These are phyloP conservation scores for Agapornis canus DNA, from an alignment of 2,797 vertebrate species.

Conservation along the genomic window DNA sequence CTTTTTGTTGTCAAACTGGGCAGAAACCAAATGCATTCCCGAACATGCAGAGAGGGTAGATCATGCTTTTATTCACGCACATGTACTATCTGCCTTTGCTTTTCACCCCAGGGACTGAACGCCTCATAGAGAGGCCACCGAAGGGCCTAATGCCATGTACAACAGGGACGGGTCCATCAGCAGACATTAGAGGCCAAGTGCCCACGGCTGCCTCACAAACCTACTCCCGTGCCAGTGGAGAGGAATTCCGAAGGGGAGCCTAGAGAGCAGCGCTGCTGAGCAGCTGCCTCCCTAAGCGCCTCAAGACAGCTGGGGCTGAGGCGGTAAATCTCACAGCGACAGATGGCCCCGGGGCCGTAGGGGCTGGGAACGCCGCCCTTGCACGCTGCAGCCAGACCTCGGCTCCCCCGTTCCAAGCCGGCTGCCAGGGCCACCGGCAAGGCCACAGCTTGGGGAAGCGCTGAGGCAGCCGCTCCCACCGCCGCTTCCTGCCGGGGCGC, in stretches of 20 bases:
- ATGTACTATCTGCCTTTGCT: fast-evolving
- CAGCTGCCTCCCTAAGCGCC: neutral
- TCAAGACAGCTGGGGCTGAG: neutral
- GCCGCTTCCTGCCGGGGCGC: neutral
- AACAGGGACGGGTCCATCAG: neutral
- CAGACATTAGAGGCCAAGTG: neutral
- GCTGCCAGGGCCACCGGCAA: fast-evolving
- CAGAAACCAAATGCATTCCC: neutral
- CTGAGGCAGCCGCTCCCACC: no score
- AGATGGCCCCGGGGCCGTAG: neutral
- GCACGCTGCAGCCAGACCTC: neutral
- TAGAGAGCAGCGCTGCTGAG: neutral
- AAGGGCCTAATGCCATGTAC: fast-evolving
- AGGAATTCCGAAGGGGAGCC: no score
- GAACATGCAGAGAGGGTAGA: neutral
- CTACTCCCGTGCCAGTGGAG: neutral
- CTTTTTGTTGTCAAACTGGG: neutral
- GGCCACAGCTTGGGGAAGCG: neutral
- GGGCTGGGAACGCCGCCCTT: neutral
- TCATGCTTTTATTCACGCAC: no score
- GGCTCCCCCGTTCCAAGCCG: no score
- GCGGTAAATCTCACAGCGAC: neutral
- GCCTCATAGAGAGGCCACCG: neutral
- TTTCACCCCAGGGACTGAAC: neutral
- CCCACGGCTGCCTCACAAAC: neutral